phyloP scores from a whole-genome alignment of 2,113 vertebrate genomes.

The Astur gentilis region DNA sequence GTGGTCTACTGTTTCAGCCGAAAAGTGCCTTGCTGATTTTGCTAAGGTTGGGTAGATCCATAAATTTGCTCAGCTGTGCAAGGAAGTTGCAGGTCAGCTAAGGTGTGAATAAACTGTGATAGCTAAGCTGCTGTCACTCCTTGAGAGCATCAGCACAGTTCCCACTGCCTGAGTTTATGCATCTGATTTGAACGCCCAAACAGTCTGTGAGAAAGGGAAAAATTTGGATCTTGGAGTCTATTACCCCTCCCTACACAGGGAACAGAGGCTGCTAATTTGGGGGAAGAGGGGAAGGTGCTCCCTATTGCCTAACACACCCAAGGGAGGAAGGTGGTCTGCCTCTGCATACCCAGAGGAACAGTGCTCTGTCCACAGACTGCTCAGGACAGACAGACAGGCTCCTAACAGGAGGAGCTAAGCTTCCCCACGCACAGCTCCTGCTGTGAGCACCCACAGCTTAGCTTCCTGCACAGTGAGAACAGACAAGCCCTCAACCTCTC shows the following conservation, averaged over 20 bases:
- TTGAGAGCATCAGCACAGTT: not conserved
- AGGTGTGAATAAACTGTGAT: not conserved
- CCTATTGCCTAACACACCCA: not conserved
- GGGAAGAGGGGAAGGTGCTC: not conserved
- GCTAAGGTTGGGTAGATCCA: not conserved
- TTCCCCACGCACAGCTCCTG: not conserved
- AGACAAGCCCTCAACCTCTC: not conserved
- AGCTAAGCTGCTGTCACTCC: not conserved
- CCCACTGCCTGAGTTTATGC: not conserved
- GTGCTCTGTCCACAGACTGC: accelerated
- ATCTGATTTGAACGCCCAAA: not conserved
- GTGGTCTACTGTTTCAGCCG: not conserved
- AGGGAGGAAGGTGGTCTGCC: not conserved
- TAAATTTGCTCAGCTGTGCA: not conserved
- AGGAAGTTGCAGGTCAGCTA: slow-evolving; percentile 9
- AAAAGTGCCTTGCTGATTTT: not conserved
- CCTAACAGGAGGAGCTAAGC: not conserved
- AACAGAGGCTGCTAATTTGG: not conserved
- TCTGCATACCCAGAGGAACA: accelerated
- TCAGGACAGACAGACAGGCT: not conserved
- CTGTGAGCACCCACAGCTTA: not conserved
- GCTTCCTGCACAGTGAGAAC: not conserved
- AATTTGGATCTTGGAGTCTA: not conserved
- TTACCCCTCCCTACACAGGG: not conserved
- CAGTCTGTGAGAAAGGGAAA: accelerated